These are phyloP conservation scores for Saccopteryx leptura DNA, from an alignment of 2,113 vertebrate genomes.

Conservation along the genomic window DNA sequence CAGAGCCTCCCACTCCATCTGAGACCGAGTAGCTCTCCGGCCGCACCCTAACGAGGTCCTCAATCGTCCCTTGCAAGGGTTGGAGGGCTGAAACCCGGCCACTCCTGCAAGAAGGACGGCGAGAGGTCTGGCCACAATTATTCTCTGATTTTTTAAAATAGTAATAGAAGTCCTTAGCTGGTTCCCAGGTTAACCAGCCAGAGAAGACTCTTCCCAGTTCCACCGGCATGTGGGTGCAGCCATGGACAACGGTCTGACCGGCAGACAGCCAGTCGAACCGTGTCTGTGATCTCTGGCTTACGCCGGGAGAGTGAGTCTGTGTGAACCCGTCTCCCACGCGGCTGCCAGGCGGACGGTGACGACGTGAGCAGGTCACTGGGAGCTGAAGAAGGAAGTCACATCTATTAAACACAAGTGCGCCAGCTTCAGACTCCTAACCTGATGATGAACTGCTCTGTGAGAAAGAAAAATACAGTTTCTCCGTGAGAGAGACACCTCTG, in stretches of 20 bases:
- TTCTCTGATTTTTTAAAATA: not conserved
- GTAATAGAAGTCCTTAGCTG: not conserved
- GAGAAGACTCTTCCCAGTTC: not conserved
- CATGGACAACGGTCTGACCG: not conserved
- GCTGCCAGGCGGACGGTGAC: not conserved
- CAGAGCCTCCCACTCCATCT: not conserved
- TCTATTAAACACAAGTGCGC: not conserved
- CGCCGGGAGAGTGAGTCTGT: rapidly evolving
- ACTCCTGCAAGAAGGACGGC: not conserved
- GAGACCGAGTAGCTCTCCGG: not conserved
- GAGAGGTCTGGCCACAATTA: not conserved
- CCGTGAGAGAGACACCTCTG: not conserved
- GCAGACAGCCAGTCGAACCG: not conserved
- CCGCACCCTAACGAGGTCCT: not conserved
- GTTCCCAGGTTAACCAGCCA: not conserved
- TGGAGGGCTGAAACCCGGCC: not conserved
- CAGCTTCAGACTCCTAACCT: no score
- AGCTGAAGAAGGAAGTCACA: not conserved
- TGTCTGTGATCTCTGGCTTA: not conserved
- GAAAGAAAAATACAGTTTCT: not conserved
- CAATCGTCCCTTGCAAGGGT: not conserved
- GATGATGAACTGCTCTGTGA: no score
- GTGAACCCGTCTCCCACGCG: not conserved
- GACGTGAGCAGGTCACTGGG: not conserved
- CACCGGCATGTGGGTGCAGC: not conserved